Conservation (phyloP, 2,888 invertebrate species). For the Dryobotodes eremita region DNA sequence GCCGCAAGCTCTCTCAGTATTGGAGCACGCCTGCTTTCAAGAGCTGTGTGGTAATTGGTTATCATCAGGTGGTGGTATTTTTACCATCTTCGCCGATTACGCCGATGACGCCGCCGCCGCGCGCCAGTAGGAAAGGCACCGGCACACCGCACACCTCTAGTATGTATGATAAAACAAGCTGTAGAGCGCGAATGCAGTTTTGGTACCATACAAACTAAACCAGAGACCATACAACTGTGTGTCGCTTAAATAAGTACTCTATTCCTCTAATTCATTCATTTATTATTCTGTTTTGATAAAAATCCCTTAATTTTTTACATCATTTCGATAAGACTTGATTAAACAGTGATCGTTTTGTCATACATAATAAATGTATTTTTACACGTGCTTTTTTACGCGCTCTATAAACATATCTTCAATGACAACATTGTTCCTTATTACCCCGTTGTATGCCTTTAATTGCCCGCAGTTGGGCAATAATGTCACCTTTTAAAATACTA, state of each 20-base stretch:
- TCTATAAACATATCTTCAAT: slow-evolving; percentile 6
- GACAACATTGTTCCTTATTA: neutral
- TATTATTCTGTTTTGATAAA: neutral
- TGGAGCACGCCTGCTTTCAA: too few species aligned
- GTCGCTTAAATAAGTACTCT: neutral
- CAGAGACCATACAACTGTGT: neutral
- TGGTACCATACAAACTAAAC: neutral
- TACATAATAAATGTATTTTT: neutral
- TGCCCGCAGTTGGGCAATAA: neutral
- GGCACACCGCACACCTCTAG: too few species aligned
- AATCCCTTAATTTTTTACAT: neutral
- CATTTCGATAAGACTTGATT: neutral
- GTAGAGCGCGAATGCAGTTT: slow-evolving; percentile 5
- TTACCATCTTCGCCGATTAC: too few species aligned
- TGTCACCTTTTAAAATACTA: slow-evolving; percentile 1
- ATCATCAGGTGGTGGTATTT: too few species aligned
- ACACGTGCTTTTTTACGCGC: neutral
- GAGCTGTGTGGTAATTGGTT: too few species aligned
- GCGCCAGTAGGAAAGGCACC: too few species aligned
- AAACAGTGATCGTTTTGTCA: neutral
- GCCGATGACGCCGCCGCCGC: too few species aligned
- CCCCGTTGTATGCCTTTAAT: neutral
- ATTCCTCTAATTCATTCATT: too few species aligned
- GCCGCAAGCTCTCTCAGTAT: too few species aligned
- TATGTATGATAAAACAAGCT: neutral